phyloP scores from a whole-genome alignment of 37 sponge, comb jelly and placozoan genomes.

The Mnemiopsis leidyi region DNA sequence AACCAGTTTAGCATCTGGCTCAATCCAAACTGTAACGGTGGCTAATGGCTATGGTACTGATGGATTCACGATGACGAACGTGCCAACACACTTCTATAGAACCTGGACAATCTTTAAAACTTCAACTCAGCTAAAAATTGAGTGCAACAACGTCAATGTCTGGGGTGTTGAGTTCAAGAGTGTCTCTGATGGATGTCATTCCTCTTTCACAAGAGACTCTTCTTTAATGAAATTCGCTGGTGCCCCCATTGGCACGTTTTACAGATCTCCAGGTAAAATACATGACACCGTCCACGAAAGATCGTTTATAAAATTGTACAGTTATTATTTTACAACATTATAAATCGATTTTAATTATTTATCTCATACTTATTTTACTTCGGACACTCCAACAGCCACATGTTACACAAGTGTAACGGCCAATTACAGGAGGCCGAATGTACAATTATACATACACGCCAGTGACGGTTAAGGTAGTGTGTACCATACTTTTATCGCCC shows the following conservation, averaged over 20 bases:
- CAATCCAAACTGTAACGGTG: not conserved
- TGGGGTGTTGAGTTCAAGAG: not conserved
- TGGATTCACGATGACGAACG: not conserved
- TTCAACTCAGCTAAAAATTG: not conserved
- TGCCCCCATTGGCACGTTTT: too few species aligned
- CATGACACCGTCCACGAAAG: too few species aligned
- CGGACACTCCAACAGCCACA: too few species aligned
- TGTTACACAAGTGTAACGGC: too few species aligned
- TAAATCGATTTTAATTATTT: too few species aligned
- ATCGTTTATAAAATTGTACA: too few species aligned
- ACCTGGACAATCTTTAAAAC: not conserved
- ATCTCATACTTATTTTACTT: too few species aligned
- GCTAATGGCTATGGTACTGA: not conserved
- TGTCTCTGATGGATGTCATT: not conserved
- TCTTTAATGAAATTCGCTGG: not conserved
- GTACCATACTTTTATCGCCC: too few species aligned
- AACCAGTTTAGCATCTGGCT: not conserved
- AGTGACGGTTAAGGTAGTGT: too few species aligned
- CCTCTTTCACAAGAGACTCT: not conserved
- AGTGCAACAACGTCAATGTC: not conserved
- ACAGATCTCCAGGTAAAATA: constrained; percentile 21
- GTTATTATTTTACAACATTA: too few species aligned
- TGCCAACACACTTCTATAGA: not conserved
- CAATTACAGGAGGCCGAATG: too few species aligned
- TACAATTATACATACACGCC: too few species aligned